phyloP scores from a whole-genome alignment of 2,113 vertebrate genomes.

The rabbit (Oryctolagus cuniculus) region mOryCun1.1 NC_091435.1:147205001-147205500 shows the following conservation, averaged over 20 bases:
- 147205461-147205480: no score
- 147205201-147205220: constrained; percentile 20
- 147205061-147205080: constrained; percentile 55
- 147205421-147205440: no score
- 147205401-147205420: no score
- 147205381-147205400: no score
- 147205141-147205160: constrained; percentile 50
- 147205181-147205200: constrained; percentile 38
- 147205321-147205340: no score
- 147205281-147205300: background rate
- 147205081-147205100: constrained; percentile 67
- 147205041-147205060: constrained; percentile 60
- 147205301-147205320: no score
- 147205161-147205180: background rate
- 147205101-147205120: constrained; percentile 60
- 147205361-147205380: no score
- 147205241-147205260: background rate
- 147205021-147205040: constrained; percentile 55
- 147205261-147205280: background rate
- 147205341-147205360: no score
- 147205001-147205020: constrained; percentile 40
- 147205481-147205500: no score
- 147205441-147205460: no score
- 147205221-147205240: background rate
- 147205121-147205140: constrained; percentile 35